phyloP scores from a whole-genome alignment of 1,140 invertebrate genomes.

The Brachionus calyciflorus region DNA sequence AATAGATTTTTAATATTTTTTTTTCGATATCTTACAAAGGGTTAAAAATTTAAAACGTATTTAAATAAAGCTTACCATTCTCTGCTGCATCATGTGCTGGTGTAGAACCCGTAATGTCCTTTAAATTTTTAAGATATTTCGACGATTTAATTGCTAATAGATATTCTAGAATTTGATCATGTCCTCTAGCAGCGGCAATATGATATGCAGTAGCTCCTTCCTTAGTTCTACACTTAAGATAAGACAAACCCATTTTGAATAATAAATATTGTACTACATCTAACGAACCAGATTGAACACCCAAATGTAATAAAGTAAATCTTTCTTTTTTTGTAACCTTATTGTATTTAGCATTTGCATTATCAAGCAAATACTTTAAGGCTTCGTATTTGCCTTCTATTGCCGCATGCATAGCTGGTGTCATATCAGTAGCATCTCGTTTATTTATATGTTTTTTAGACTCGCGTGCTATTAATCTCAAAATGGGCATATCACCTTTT shows the following conservation, averaged over 20 bases:
- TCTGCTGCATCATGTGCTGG: conserved; percentile 81
- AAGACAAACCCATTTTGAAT: conserved; percentile 46
- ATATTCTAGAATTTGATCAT: conserved; percentile 41
- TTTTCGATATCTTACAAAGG: too few relatives aligned
- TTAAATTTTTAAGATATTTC: conserved; percentile 52
- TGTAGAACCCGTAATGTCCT: conserved; percentile 77
- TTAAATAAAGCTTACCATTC: conserved; percentile 62
- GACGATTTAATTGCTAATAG: conserved; percentile 22
- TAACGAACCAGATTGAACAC: conserved; percentile 76
- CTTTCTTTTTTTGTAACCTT: conserved; percentile 71
- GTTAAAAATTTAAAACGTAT: neutral
- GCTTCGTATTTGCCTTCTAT: conserved; percentile 42
- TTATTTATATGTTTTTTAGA: conserved; percentile 43
- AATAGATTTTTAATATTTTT: too few relatives aligned
- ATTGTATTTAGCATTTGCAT: conserved; percentile 40
- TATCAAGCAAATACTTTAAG: conserved; percentile 29
- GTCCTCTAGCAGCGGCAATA: conserved; percentile 63
- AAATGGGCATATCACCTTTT: conserved; percentile 38
- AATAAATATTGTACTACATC: conserved; percentile 48
- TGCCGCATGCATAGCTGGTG: conserved; percentile 40
- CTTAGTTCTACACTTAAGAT: conserved; percentile 56
- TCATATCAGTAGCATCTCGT: conserved; percentile 31
- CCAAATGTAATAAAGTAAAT: conserved; percentile 78
- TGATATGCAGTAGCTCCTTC: conserved; percentile 71
- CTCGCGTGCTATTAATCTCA: conserved; percentile 21